These are phyloP conservation scores for Peromyscus leucopus DNA, from an alignment of 2,113 vertebrate genomes.

Conservation along the genomic window DNA sequence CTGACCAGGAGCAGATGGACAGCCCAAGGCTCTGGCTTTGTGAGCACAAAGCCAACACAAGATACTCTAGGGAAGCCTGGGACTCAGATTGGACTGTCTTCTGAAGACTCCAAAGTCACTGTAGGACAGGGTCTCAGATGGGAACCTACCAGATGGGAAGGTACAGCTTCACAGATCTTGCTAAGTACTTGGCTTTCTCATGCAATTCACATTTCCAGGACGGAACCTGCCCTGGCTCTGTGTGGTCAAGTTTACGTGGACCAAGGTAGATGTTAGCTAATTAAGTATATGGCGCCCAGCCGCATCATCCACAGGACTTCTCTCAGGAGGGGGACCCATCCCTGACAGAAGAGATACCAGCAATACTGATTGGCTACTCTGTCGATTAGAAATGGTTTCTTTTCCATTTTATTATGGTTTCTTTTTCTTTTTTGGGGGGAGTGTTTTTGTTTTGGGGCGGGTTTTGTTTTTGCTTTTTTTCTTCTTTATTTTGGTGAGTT, in stretches of 20 bases:
- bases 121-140: neutral
- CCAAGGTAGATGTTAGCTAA: neutral
- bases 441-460: neutral
- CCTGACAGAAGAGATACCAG: neutral
- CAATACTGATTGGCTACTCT: neutral
- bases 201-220: neutral
- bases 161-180: neutral
- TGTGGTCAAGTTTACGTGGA: neutral
- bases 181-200: constrained; percentile 8
- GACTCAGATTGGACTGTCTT: neutral
- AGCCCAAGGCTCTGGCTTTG: neutral
- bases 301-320: neutral
- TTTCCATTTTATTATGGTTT: neutral
- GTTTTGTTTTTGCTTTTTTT: neutral
- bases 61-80: neutral
- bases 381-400: too few species aligned
- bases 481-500: neutral
- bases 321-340: neutral
- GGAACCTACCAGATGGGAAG: neutral
- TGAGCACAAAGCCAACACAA: neutral
- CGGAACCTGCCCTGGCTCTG: neutral
- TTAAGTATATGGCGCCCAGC: neutral
- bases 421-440: neutral
- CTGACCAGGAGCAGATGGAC: neutral
- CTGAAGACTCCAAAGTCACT: neutral